Evolutionary conservation across 2,888 invertebrate genomes (phyloP), one percentile per base, ranked within the genome.

Genomic region (Microctonus aethiopoides): DNA sequence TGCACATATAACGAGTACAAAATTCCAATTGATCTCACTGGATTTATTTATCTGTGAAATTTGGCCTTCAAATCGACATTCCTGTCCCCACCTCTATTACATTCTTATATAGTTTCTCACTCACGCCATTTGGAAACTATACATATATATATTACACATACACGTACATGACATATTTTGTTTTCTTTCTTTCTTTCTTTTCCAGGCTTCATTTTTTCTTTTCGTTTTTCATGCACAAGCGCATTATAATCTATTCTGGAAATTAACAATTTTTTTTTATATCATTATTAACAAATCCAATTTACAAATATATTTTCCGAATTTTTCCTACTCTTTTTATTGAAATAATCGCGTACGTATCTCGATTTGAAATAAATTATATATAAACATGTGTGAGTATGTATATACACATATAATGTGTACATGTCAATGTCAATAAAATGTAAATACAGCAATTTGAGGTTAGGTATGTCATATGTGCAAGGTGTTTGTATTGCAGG

Each of bases 351-450:
- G n/a, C n/a, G n/a, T n/a, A n/a, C n/a, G n/a, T 46, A 9, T 65
- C 6, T 36, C 36, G 13, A 9, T 9, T 22, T 16, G 13, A 22
- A 13, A 41, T 16, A 4, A 20, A 9, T 2, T 9, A 46, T 16
- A 46, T 16, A 16, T 16, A 46, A 46, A 46, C 46, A 29, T n/a
- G 41, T 26, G 22, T 52, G 51, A 22, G 32, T 65, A 36, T 26
- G 26, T 67, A 29, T 63, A 39, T 60, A 29, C 36, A n/a, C n/a
- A n/a, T n/a, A n/a, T n/a, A n/a, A 51, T 32, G 52, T 22, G 41
- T 22, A 62, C 36, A 29, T 29, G 24, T 20, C 52, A 36, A 36
- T 26, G n/a, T n/a, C n/a, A n/a, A n/a, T n/a, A n/a, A n/a, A n/a
- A n/a, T n/a, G n/a, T n/a, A n/a, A n/a, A n/a, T n/a, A n/a, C n/a